Evolutionary conservation across 2,797 vertebrate species (phyloP).

Genomic region (Ctenopoma kingsleyae): DNA sequence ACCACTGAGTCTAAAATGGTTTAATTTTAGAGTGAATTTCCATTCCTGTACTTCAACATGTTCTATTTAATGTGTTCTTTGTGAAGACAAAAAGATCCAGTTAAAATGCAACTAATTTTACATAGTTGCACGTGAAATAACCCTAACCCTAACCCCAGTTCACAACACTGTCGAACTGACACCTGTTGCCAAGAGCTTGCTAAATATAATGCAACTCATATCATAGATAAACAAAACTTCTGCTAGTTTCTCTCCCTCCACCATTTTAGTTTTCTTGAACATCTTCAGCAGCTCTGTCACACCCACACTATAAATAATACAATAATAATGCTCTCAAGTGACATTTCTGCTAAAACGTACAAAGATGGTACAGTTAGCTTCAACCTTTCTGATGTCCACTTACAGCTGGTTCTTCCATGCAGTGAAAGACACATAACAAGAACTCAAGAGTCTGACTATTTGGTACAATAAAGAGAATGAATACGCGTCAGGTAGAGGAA

Average conservation of each 20-base stretch:
- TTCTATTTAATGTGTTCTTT: not conserved
- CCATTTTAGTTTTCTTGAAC: not conserved
- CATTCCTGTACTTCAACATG: not conserved
- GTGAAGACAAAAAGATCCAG: not conserved
- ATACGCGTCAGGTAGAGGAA: slow-evolving; percentile 35
- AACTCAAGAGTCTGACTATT: slow-evolving; percentile 6
- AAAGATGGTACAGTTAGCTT: not conserved
- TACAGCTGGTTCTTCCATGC: slow-evolving; percentile 16
- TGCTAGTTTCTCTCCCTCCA: slow-evolving; percentile 11
- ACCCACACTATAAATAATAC: slow-evolving; percentile 12
- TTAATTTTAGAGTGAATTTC: slow-evolving; percentile 7
- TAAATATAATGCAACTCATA: slow-evolving; percentile 1
- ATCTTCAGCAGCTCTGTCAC: slow-evolving; percentile 4
- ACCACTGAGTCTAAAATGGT: not conserved
- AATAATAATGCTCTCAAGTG: not conserved
- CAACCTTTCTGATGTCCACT: slow-evolving; percentile 9
- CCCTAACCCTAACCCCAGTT: too few species aligned
- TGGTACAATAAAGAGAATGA: slow-evolving; percentile 24
- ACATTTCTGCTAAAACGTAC: slow-evolving; percentile 1
- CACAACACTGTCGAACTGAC: slow-evolving; percentile 7
- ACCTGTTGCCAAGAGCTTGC: not conserved
- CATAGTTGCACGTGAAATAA: too few species aligned
- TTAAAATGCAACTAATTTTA: not conserved
- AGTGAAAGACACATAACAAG: slow-evolving; percentile 15
- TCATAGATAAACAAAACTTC: slow-evolving; percentile 14